A percentile compares a stretch with the other conserved stretches of the same genome.
These are phyloP conservation scores for Panopea generosa DNA, from an alignment of 2,888 invertebrate species.

Conservation along the genomic window DNA sequence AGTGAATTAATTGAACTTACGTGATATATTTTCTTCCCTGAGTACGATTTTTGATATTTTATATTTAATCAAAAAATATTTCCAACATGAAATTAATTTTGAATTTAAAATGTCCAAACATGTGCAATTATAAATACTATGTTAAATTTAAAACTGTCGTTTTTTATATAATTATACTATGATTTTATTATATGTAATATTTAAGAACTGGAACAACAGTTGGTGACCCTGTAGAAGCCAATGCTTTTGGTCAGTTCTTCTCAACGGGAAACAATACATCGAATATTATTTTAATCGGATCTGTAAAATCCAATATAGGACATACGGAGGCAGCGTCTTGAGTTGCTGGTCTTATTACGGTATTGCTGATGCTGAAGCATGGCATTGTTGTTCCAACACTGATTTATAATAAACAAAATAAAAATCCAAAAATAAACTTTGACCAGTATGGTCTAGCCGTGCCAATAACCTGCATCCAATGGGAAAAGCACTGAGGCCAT, in stretches of 20 bases:
- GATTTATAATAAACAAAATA: slow-evolving; percentile 39
- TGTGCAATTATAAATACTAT: no score
- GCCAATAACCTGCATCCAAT: slow-evolving; percentile 17
- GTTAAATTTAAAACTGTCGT: no score
- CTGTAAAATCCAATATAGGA: slow-evolving; percentile 68
- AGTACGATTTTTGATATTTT: no score
- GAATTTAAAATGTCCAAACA: no score
- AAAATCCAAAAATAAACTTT: slow-evolving; percentile 62
- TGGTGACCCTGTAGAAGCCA: slow-evolving; percentile 71
- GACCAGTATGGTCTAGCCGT: slow-evolving; percentile 43
- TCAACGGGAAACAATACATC: not conserved
- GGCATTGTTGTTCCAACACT: slow-evolving; percentile 67
- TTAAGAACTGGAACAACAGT: slow-evolving; percentile 71
- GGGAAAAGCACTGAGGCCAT: slow-evolving; percentile 35
- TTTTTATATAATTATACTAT: no score
- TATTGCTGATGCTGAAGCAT: slow-evolving; percentile 70
- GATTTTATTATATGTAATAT: no score
- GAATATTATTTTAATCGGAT: slow-evolving; percentile 47
- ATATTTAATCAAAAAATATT: no score
- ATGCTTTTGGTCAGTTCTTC: slow-evolving; percentile 60
- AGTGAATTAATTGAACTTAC: no score
- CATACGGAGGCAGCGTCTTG: slow-evolving; percentile 67
- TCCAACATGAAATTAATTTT: no score
- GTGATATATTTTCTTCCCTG: no score
- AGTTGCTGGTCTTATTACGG: slow-evolving; percentile 64